These are phyloP conservation scores for Melospiza melodia DNA, from an alignment of 2,113 vertebrate species.

Conservation along the genomic window DNA sequence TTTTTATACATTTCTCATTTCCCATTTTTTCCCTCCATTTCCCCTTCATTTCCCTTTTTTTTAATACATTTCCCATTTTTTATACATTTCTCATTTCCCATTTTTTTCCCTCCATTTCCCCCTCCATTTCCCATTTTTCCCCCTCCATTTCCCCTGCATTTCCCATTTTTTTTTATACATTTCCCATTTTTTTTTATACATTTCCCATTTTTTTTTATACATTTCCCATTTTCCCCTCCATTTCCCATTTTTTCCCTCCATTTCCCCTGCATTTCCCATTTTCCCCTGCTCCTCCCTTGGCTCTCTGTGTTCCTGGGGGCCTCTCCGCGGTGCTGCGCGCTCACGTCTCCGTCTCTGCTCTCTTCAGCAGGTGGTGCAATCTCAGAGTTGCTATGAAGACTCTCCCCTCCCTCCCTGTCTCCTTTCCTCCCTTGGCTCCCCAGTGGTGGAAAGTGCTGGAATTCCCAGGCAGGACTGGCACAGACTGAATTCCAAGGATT, in stretches of 20 bases:
- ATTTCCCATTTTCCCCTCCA: too few species aligned
- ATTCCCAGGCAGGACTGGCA: conserved; percentile 62
- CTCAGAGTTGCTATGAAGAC: conserved; percentile 80
- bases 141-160: too few species aligned
- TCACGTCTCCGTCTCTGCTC: conserved; percentile 50
- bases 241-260: background rate
- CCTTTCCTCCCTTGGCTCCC: conserved; percentile 44
- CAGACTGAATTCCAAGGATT: conserved; percentile 52
- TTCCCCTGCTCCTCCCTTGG: background rate
- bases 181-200: too few species aligned
- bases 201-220: too few species aligned
- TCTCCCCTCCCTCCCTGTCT: background rate
- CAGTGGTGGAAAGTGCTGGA: conserved; percentile 23
- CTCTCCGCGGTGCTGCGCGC: background rate
- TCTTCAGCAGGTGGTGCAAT: conserved; percentile 82
- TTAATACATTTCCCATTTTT: too few species aligned
- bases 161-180: too few species aligned
- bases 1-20: too few species aligned
- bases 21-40: too few species aligned
- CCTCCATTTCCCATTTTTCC: too few species aligned
- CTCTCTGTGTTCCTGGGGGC: background rate
- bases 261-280: too few species aligned
- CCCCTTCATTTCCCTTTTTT: background rate
- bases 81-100: too few species aligned
- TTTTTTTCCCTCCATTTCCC: too few species aligned